phyloP scores from a whole-genome alignment of 2,888 invertebrate genomes.

The Metacarcinus magister region DNA sequence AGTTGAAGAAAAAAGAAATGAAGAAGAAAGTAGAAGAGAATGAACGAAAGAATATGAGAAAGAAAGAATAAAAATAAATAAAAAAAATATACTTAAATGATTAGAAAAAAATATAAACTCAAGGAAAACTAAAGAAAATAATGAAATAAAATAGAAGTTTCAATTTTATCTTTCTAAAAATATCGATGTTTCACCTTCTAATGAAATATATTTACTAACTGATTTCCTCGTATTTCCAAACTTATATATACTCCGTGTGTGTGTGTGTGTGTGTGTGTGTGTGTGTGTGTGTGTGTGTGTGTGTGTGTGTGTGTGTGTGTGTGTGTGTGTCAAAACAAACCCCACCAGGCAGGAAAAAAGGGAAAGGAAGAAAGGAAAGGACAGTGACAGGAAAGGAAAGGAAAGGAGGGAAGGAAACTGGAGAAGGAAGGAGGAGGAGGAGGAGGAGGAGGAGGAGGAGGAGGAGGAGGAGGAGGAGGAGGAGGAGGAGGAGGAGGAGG shows the following conservation, averaged over 20 bases:
- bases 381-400: not conserved
- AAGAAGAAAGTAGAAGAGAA: not conserved
- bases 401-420: not conserved
- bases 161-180: too few species aligned
- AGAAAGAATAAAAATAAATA: not conserved
- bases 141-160: too few species aligned
- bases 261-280: too few species aligned
- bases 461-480: slow-evolving; percentile 5
- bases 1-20: not conserved
- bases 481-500: slow-evolving; percentile 26
- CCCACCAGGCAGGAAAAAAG: not conserved
- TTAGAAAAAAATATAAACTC: not conserved
- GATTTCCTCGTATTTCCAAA: too few species aligned
- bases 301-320: too few species aligned
- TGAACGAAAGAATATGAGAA: not conserved
- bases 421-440: not conserved
- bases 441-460: too few species aligned
- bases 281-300: too few species aligned
- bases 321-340: not conserved
- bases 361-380: not conserved
- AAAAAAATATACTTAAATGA: not conserved
- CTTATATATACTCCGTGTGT: too few species aligned
- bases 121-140: not conserved
- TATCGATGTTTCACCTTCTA: too few species aligned
- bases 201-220: too few species aligned